Conservation (phyloP, 2,888 invertebrate species). For the Cordilura impudica region DNA sequence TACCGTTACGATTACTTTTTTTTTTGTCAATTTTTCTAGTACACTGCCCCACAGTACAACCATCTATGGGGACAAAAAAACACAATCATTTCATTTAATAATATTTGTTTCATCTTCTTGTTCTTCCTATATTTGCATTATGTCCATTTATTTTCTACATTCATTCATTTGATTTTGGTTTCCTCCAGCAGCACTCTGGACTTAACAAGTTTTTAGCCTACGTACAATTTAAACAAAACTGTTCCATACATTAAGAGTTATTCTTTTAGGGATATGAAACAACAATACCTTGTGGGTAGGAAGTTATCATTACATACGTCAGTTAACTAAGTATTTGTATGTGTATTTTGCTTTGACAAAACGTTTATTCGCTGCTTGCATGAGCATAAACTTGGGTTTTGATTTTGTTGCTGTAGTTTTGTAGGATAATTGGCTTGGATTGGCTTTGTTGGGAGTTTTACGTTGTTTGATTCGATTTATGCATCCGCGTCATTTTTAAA, state of each 20-base stretch:
- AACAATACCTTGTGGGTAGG: constrained; percentile 31
- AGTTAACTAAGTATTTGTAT: not conserved
- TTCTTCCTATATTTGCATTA: constrained; percentile 42
- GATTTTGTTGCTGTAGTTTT: constrained; percentile 48
- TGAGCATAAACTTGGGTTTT: constrained; percentile 47
- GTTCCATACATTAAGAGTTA: not conserved
- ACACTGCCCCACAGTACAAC: not conserved
- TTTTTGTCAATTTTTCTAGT: too few species aligned
- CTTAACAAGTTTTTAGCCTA: constrained; percentile 56
- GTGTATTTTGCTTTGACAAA: constrained; percentile 45
- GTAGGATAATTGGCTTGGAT: constrained; percentile 62
- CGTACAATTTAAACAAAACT: constrained; percentile 54
- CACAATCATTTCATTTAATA: constrained; percentile 43
- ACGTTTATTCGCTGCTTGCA: constrained; percentile 50
- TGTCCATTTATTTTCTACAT: constrained; percentile 72
- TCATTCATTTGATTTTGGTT: constrained; percentile 55
- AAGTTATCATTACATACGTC: constrained; percentile 27
- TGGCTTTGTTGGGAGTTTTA: constrained; percentile 39
- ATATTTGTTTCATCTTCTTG: not conserved
- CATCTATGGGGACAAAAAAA: constrained; percentile 5
- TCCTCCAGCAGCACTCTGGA: not conserved
- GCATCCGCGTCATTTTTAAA: constrained; percentile 70
- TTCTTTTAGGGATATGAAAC: not conserved
- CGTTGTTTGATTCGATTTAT: constrained; percentile 75
- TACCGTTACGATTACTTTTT: too few species aligned